Evolutionary conservation across 1,140 invertebrate species (phyloP), one percentile per base, ranked within the genome.

Genomic region (Bombus ignitus): DNA sequence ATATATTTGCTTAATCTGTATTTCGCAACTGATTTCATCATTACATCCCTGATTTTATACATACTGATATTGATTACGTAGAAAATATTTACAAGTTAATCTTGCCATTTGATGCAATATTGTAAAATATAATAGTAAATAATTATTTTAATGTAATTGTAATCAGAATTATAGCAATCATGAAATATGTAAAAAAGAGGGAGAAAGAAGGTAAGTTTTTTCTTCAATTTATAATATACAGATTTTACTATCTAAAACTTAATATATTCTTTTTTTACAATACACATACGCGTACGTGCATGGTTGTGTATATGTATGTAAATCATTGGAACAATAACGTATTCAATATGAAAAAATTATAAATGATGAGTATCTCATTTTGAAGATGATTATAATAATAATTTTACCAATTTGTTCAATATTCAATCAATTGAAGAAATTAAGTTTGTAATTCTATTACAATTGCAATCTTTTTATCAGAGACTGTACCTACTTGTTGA

Each of bases 11-110:
- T 88, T 88, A 88, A 86, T 85, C 85, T 68, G 59, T 32, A 89
- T 93, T 92, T 93, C 87, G 85, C 88, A 93, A 92, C 73, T 74
- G 77, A 84, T 92, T 92, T 91, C 92, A 90, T 91, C 92, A 93
- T 86, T 76, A 44, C 62, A 68, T 68, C 3, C 15, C 32, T 10
- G 18, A 35, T 22, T 25, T 15, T 22, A 68, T 37, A 37, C n/a
- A 53, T 74, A 44, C 59, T 88, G 70, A 88, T 74, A 82, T 74
- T 65, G 62, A 22, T 80, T 81, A 9, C 22, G 32, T 62, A 75
- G 18, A 85, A 83, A 62, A 88, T 71, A 87, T 77, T 88, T 87
- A 28, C 66, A 75, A 42, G 12, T 59, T 82, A 79, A 81, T 85
- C 47, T 76, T 70, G 71, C 18, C n/a, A 39, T 5, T 62, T 80